Evolutionary conservation across 23 tunicate genomes (phyloP).

Genomic region (Trididemnum miniatum): DNA sequence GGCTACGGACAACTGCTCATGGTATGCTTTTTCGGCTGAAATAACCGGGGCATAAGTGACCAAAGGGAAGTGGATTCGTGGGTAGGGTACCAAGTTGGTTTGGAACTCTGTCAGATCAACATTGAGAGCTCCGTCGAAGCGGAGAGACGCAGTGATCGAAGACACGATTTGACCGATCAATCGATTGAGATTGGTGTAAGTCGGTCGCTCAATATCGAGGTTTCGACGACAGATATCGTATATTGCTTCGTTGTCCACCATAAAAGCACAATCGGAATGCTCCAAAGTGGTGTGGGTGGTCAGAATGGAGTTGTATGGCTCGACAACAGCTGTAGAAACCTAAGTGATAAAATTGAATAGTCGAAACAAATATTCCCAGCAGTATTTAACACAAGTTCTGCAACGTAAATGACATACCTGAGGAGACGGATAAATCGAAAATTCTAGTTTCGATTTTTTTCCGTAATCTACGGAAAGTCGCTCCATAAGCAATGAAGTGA

Average conservation of each 20-base stretch:
- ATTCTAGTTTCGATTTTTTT: constrained; percentile 37
- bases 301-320: constrained; percentile 66
- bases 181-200: constrained; percentile 71
- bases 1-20: constrained; percentile 94
- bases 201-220: constrained; percentile 67
- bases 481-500: constrained; percentile 77
- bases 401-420: too few species aligned
- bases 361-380: too few species aligned
- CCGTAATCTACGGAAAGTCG: constrained; percentile 67
- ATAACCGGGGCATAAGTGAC: constrained; percentile 98
- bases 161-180: constrained; percentile 77
- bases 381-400: too few species aligned
- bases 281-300: constrained; percentile 56
- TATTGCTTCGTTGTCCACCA: constrained; percentile 93
- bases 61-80: constrained; percentile 97
- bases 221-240: constrained; percentile 83
- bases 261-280: constrained; percentile 64
- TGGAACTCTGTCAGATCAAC: constrained; percentile 65
- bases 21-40: constrained; percentile 98
- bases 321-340: constrained; percentile 75
- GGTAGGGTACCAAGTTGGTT: constrained; percentile 83
- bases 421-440: constrained; percentile 49
- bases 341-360: background rate
- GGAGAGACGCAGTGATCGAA: constrained; percentile 48
- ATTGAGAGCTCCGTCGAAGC: constrained; percentile 61